Conservation (phyloP, 1,140 invertebrate genomes). For the Polypedilum pembai region DNA sequence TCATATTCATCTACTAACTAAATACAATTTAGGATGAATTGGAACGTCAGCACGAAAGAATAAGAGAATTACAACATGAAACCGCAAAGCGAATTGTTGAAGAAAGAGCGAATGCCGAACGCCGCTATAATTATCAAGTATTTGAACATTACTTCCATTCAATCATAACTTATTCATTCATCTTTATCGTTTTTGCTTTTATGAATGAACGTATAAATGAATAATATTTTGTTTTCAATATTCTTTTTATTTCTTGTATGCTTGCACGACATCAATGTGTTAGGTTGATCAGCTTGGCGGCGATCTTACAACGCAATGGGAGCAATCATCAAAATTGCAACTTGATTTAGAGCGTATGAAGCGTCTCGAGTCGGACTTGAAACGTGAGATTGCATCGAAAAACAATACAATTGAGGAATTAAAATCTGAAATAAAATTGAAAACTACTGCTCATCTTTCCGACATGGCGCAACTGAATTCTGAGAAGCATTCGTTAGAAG, state of each 20-base stretch:
- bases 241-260: no score
- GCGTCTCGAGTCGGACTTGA: constrained; percentile 62
- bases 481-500: constrained; percentile 66
- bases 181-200: background rate
- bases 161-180: no score
- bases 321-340: constrained; percentile 65
- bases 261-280: no score
- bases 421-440: constrained; percentile 66
- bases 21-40: constrained; percentile 51
- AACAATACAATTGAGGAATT: constrained; percentile 64
- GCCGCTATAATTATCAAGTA: constrained; percentile 57
- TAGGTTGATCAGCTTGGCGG: constrained; percentile 62
- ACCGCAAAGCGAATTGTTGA: constrained; percentile 55
- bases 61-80: constrained; percentile 49
- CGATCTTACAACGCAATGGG: constrained; percentile 70
- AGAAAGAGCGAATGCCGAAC: constrained; percentile 62
- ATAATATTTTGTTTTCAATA: constrained; percentile 31
- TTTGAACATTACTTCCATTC: no score
- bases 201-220: background rate
- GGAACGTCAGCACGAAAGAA: constrained; percentile 57
- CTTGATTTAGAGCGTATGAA: constrained; percentile 69
- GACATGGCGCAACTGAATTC: constrained; percentile 62
- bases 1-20: constrained; percentile 30
- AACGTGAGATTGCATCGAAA: constrained; percentile 63
- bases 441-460: constrained; percentile 64